Conservation (phyloP, 2,113 vertebrate genomes). For the Centropristis striata region DNA sequence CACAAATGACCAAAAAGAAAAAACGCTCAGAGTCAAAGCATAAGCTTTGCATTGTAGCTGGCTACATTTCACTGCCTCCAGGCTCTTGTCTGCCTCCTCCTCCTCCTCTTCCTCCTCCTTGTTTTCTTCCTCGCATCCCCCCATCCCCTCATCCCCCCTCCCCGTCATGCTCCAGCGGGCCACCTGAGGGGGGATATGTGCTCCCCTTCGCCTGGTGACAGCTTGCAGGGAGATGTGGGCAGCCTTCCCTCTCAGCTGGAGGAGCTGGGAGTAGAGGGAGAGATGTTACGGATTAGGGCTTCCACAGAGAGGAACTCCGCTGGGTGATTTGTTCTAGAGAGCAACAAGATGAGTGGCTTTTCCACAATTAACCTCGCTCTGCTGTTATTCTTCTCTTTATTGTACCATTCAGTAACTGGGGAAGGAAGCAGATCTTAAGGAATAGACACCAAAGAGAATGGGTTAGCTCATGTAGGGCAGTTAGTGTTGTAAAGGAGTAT, state of each 20-base stretch:
- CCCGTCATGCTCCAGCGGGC: slow-evolving; percentile 58
- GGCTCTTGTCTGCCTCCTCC: slow-evolving; percentile 51
- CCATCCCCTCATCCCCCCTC: slow-evolving; percentile 39
- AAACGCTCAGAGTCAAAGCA: slow-evolving; percentile 60
- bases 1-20: no score
- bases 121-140: slow-evolving; percentile 43
- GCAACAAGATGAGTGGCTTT: slow-evolving; percentile 21
- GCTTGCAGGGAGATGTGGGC: slow-evolving; percentile 68
- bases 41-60: slow-evolving; percentile 46
- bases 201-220: slow-evolving; percentile 66
- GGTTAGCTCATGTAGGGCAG: not conserved
- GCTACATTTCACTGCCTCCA: slow-evolving; percentile 57
- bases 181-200: slow-evolving; percentile 57
- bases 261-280: slow-evolving; percentile 26
- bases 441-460: not conserved
- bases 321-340: slow-evolving; percentile 33
- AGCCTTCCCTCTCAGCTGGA: slow-evolving; percentile 63
- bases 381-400: slow-evolving; percentile 11
- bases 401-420: not conserved
- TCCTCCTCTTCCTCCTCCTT: slow-evolving; percentile 30
- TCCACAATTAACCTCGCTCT: slow-evolving; percentile 14
- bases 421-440: not conserved
- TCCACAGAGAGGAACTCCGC: slow-evolving; percentile 47
- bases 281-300: slow-evolving; percentile 49
- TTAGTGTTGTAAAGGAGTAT: slow-evolving; percentile 21